These are phyloP conservation scores for Apteryx owenii DNA, from an alignment of 2,113 vertebrate species.

Conservation along the genomic window DNA sequence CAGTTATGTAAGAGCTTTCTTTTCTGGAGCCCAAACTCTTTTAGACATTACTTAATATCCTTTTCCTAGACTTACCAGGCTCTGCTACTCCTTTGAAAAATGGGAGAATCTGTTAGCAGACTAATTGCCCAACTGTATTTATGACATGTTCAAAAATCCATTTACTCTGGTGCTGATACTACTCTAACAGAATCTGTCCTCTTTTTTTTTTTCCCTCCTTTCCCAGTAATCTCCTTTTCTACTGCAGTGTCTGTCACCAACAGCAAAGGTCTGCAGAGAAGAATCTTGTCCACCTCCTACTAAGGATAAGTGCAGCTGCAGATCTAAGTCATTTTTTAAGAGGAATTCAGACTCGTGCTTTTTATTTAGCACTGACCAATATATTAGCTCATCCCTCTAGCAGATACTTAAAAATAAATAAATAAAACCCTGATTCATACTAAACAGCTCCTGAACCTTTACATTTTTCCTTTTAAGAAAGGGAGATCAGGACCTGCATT, in stretches of 20 bases:
- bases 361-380: neutral
- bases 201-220: neutral
- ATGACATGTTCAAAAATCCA: fast-evolving
- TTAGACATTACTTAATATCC: neutral
- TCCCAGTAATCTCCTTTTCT: neutral
- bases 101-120: neutral
- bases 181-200: neutral
- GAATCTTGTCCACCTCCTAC: neutral
- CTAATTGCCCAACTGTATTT: neutral
- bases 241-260: fast-evolving
- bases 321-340: neutral
- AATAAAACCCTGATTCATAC: neutral
- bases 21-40: neutral
- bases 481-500: neutral
- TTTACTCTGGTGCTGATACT: neutral
- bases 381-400: neutral
- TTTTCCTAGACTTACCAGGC: neutral
- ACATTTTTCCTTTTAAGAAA: neutral
- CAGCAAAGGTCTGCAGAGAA: neutral
- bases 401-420: neutral
- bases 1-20: neutral
- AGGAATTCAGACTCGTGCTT: neutral
- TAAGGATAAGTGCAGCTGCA: neutral
- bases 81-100: neutral
- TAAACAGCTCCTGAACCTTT: neutral